A percentile compares a stretch with the other conserved stretches of the same genome.
phyloP scores from a whole-genome alignment of 1,140 invertebrate species.

The Drosophila nebulosa region DNA sequence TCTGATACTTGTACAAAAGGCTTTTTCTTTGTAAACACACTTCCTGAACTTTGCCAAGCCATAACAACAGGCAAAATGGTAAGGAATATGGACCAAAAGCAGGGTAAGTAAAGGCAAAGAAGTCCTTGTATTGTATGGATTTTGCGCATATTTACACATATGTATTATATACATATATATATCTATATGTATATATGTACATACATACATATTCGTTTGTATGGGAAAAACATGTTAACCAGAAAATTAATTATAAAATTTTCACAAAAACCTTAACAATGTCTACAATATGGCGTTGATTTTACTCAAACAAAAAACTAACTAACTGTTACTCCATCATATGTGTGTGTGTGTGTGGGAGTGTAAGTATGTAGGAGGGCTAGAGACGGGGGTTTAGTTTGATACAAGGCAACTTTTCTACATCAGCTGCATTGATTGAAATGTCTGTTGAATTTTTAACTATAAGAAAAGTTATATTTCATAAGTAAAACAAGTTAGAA shows the following conservation, averaged over 20 bases:
- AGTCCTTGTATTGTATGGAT: slow-evolving; percentile 52
- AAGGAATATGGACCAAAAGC: neutral
- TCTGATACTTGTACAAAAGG: slow-evolving; percentile 78
- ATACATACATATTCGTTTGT: slow-evolving; percentile 6
- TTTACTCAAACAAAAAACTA: slow-evolving; percentile 73
- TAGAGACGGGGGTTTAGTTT: slow-evolving; percentile 5
- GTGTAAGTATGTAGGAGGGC: neutral
- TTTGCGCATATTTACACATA: slow-evolving; percentile 65
- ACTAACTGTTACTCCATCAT: slow-evolving; percentile 40
- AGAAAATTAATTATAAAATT: slow-evolving; percentile 80
- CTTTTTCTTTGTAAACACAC: slow-evolving; percentile 76
- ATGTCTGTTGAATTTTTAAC: neutral
- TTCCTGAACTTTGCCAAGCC: slow-evolving; percentile 70
- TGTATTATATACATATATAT: slow-evolving; percentile 24
- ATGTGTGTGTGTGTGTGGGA: neutral
- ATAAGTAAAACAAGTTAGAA: neutral
- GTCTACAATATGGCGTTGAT: slow-evolving; percentile 76
- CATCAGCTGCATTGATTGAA: slow-evolving; percentile 1
- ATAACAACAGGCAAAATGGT: slow-evolving; percentile 9
- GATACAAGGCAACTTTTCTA: slow-evolving; percentile 24
- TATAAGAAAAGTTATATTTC: neutral
- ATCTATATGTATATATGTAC: slow-evolving; percentile 29
- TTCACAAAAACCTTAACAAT: slow-evolving; percentile 75
- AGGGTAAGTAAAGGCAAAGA: neutral
- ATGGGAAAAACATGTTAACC: slow-evolving; percentile 67